phyloP scores from a whole-genome alignment of 2,888 invertebrate species.

The Sacculina carcini region DNA sequence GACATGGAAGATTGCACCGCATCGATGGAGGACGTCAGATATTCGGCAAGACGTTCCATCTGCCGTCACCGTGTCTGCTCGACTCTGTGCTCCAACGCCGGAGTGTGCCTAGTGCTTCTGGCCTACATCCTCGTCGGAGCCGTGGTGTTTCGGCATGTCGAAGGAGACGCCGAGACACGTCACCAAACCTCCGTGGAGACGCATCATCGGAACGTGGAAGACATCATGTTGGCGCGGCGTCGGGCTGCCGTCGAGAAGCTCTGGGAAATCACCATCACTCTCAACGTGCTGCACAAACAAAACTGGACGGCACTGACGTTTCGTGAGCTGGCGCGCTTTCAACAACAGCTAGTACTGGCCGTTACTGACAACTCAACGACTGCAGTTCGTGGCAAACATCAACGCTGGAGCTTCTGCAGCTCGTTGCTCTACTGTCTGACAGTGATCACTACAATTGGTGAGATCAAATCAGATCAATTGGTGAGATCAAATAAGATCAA shows the following conservation, averaged over 20 bases:
- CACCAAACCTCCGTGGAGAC: neutral
- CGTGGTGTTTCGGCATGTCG: slow-evolving; percentile 65
- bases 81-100: slow-evolving; percentile 37
- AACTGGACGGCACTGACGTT: slow-evolving; percentile 28
- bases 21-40: too few species aligned
- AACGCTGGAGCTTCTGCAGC: slow-evolving; percentile 2
- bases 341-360: slow-evolving; percentile 7
- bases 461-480: too few species aligned
- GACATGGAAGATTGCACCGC: too few species aligned
- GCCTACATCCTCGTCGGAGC: slow-evolving; percentile 73
- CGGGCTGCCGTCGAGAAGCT: slow-evolving; percentile 19
- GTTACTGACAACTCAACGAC: neutral
- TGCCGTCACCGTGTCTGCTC: slow-evolving; percentile 10
- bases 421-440: slow-evolving; percentile 13
- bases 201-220: neutral
- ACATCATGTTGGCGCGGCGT: slow-evolving; percentile 2
- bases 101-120: slow-evolving; percentile 72
- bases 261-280: slow-evolving; percentile 43
- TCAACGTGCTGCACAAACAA: slow-evolving; percentile 44
- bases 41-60: too few species aligned
- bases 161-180: slow-evolving; percentile 25
- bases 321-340: neutral
- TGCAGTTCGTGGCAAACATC: neutral
- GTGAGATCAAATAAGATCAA: too few species aligned
- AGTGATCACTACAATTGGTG: slow-evolving; percentile 10